phyloP scores from a whole-genome alignment of 2,113 vertebrate genomes.

The Ailuropoda melanoleuca region DNA sequence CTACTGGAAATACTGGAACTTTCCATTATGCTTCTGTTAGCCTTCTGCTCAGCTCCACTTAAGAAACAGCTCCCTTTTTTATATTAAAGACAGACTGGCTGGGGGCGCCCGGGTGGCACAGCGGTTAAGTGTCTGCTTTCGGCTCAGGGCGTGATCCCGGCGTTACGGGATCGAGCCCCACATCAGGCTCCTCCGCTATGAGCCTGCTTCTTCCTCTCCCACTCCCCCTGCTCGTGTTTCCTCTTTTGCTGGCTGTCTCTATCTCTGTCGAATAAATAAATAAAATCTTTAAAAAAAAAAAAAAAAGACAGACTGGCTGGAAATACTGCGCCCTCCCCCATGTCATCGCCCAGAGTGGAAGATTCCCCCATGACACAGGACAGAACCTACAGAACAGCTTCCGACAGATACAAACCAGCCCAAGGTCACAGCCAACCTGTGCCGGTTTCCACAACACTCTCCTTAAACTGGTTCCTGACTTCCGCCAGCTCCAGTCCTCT shows the following conservation, averaged over 20 bases:
- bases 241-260: no score
- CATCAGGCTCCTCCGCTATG: no score
- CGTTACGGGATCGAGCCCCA: no score
- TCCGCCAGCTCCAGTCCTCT: not conserved
- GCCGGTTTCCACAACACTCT: not conserved
- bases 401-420: not conserved
- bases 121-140: no score
- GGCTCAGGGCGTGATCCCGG: no score
- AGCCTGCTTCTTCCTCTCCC: no score
- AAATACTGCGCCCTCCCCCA: not conserved
- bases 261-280: no score
- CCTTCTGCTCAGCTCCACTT: not conserved
- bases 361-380: not conserved
- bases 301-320: not conserved
- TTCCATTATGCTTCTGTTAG: not conserved
- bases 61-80: not conserved
- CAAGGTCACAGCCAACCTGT: rapidly evolving
- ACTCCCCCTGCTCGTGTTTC: no score
- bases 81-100: not conserved
- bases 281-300: no score
- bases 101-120: no score
- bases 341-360: not conserved
- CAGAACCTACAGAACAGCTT: not conserved
- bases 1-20: not conserved
- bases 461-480: not conserved